Percentiles rank a stretch among this genome's conserved stretches.
Conservation (phyloP, 1,140 invertebrate genomes). For the Campoletis sonorensis region DNA sequence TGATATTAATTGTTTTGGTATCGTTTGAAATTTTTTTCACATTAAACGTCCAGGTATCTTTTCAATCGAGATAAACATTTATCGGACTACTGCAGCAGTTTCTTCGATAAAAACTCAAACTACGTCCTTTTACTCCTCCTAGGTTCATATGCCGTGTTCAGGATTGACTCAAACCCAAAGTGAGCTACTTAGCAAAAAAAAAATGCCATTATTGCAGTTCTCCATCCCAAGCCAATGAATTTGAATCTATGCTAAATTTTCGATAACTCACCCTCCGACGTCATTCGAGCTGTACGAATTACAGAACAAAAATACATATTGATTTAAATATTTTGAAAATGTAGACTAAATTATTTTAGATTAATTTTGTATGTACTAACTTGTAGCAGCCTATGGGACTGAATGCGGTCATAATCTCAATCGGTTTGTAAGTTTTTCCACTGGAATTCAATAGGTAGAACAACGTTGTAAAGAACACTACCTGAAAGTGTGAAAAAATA, state of each 20-base stretch:
- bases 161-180: too few species aligned
- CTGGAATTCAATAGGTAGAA: conserved; percentile 96
- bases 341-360: background rate
- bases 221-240: background rate
- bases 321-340: conserved; percentile 3
- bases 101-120: too few species aligned
- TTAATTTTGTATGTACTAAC: conserved; percentile 59
- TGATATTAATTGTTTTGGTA: too few species aligned
- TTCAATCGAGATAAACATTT: too few species aligned
- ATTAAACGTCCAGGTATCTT: too few species aligned
- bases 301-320: conserved; percentile 25
- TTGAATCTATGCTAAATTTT: conserved; percentile 15
- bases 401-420: conserved; percentile 88
- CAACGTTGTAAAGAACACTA: conserved; percentile 96
- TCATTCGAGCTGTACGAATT: conserved; percentile 54
- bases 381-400: conserved; percentile 80
- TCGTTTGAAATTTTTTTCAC: too few species aligned
- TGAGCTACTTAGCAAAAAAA: too few species aligned
- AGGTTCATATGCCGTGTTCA: too few species aligned
- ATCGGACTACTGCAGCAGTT: too few species aligned
- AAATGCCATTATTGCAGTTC: too few species aligned
- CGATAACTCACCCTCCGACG: conserved; percentile 61
- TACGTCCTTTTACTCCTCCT: too few species aligned
- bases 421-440: conserved; percentile 92
- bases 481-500: conserved; percentile 77